A percentile compares a stretch with the other conserved stretches of the same genome.
These are phyloP conservation scores for Selene dorsalis DNA, from an alignment of 2,797 vertebrate species.

Conservation along the genomic window DNA sequence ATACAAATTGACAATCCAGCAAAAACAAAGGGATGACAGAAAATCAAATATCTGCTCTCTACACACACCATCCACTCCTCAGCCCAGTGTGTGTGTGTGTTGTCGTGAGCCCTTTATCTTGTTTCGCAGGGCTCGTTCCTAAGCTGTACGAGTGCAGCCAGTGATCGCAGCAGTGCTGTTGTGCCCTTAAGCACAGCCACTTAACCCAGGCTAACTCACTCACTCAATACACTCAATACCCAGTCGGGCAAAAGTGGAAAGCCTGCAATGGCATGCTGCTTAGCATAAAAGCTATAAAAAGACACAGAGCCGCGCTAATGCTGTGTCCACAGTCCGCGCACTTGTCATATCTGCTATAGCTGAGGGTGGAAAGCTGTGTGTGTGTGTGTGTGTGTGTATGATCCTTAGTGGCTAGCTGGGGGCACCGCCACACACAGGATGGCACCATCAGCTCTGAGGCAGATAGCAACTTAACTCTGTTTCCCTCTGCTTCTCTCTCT, in stretches of 20 bases:
- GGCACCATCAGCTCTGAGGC: conserved; percentile 73
- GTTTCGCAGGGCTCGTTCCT: conserved; percentile 69
- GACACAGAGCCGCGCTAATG: conserved; percentile 61
- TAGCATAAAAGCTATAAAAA: conserved; percentile 78
- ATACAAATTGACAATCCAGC: conserved; percentile 73
- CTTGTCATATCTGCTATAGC: conserved; percentile 70
- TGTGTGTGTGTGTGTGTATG: conserved; percentile 33
- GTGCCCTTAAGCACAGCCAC: conserved; percentile 82
- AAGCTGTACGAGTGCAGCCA: conserved; percentile 68
- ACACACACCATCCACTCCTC: conserved; percentile 29
- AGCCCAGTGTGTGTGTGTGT: conserved; percentile 23
- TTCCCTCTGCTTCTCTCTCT: conserved; percentile 54
- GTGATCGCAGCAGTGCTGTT: conserved; percentile 76
- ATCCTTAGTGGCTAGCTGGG: conserved; percentile 64
- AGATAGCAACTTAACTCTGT: conserved; percentile 68
- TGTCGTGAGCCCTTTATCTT: conserved; percentile 74
- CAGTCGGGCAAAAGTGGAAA: conserved; percentile 77
- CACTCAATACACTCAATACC: conserved; percentile 80
- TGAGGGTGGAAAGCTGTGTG: conserved; percentile 54
- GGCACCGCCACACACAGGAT: conserved; percentile 62
- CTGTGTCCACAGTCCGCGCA: conserved; percentile 66
- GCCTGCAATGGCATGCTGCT: conserved; percentile 71
- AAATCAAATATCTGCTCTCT: conserved; percentile 72
- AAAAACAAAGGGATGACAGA: conserved; percentile 77
- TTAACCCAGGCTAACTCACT: conserved; percentile 82